Evolutionary conservation across 2,797 vertebrate genomes (phyloP), one percentile per base, ranked within the genome.

Genomic region (Rhyacichthys aspro): DNA sequence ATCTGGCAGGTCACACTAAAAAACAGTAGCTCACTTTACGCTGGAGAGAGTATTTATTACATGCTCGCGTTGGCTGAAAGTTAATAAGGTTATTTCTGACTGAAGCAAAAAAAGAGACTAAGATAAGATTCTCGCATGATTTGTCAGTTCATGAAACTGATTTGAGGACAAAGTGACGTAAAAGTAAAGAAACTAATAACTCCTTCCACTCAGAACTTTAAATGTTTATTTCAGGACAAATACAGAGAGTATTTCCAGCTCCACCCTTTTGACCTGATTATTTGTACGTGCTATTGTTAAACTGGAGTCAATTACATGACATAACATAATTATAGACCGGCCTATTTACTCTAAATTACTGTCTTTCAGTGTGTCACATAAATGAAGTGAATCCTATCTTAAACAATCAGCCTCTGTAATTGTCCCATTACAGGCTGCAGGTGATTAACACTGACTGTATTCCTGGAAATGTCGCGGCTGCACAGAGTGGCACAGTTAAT

Each of bases 381-480:
- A 44, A 67, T 55, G 34, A 56, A 44, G 18, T 46, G 43, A 18
- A 34, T 50, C 38, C 33, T 44, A n/a, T 41, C 16, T 11, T 19
- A 3, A 28, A 12, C 44, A n/a, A 12, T 46, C 5, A 28, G 62
- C 56, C 34, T 59, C 9, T 33, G 36, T 52, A 57, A 23, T 48
- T 81, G 72, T 76, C 78, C 81, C 72, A 76, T 83, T 79, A 84
- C 70, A 67, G 82, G 79, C 63, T 76, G 73, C 59, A 48, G 50
- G 72, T 83, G 85, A 86, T 84, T 84, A 84, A 82, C 42, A 36
- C 43, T 78, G 71, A 61, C 28, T 28, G 44, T 81, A 66, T 86
- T 87, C 72, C 82, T 61, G 89, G 86, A 88, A 88, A 86, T 75
- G 33, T 67, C n/a, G 50, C 43, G 71, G 73, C 55, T 62, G 58